Conservation (phyloP, 2,888 invertebrate genomes). For the Plebejus melissa region DNA sequence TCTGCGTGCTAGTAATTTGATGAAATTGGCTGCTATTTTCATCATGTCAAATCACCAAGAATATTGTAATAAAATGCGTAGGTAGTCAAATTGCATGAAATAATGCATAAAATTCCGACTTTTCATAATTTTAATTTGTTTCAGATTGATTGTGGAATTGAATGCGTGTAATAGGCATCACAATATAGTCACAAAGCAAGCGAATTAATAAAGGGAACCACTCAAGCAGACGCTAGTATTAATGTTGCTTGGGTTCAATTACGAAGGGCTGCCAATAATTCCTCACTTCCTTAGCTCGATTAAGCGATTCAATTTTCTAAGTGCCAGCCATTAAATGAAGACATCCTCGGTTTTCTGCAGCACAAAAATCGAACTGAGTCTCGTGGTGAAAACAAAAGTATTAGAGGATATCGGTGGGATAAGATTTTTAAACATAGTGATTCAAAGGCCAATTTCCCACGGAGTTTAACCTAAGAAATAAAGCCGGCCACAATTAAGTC, state of each 20-base stretch:
- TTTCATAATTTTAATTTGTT: neutral
- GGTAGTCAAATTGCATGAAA: neutral
- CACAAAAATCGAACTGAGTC: slow-evolving; percentile 45
- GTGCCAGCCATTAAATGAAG: slow-evolving; percentile 60
- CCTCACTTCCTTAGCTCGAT: slow-evolving; percentile 45
- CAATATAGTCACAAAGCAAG: neutral
- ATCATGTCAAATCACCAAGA: neutral
- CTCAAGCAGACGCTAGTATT: slow-evolving; percentile 37
- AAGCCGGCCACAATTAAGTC: slow-evolving; percentile 64
- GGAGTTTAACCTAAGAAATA: slow-evolving; percentile 42
- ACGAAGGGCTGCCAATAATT: slow-evolving; percentile 42
- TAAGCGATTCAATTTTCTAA: slow-evolving; percentile 66
- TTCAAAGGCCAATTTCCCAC: slow-evolving; percentile 29
- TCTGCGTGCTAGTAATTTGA: neutral
- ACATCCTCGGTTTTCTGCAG: slow-evolving; percentile 50
- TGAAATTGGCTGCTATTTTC: neutral
- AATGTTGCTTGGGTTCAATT: slow-evolving; percentile 59
- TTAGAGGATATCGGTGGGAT: slow-evolving; percentile 19
- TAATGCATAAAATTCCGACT: neutral
- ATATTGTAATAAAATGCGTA: neutral
- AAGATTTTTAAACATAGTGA: slow-evolving; percentile 31
- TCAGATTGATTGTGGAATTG: neutral
- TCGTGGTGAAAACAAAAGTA: slow-evolving; percentile 30
- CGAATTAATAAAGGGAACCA: neutral
- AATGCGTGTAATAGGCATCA: neutral